These are phyloP conservation scores for Montifringilla adamsi DNA, from an alignment of 2,113 vertebrate genomes.

Conservation along the genomic window DNA sequence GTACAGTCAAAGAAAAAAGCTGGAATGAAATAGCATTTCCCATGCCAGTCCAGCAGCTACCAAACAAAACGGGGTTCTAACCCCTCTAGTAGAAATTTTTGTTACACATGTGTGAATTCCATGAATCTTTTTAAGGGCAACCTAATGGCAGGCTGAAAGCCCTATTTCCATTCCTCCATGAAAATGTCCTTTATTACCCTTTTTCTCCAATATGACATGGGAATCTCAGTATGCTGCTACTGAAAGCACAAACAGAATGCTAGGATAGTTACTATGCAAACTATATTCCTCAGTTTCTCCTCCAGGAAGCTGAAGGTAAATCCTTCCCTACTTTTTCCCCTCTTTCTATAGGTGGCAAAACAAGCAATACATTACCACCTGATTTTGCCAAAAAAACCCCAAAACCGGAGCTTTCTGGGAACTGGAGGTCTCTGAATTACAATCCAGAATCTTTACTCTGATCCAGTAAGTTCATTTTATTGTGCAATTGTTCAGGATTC, in stretches of 20 bases:
- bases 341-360: not conserved
- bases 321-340: not conserved
- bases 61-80: conserved; percentile 39
- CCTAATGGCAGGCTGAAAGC: not conserved
- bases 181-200: not conserved
- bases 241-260: not conserved
- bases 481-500: not conserved
- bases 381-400: not conserved
- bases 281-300: not conserved
- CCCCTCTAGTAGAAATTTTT: not conserved
- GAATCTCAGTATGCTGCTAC: not conserved
- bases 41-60: not conserved
- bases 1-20: conserved; percentile 19
- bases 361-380: not conserved
- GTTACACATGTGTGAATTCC: not conserved
- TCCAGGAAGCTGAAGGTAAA: not conserved
- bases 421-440: not conserved
- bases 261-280: not conserved
- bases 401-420: not conserved
- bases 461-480: not conserved
- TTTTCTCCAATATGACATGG: not conserved
- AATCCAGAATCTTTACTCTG: not conserved
- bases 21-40: conserved; percentile 11
- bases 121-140: not conserved
- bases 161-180: not conserved